Base-by-base conservation (phyloP, 2,797 vertebrate species). In the Enteromius mattozi region DNA sequence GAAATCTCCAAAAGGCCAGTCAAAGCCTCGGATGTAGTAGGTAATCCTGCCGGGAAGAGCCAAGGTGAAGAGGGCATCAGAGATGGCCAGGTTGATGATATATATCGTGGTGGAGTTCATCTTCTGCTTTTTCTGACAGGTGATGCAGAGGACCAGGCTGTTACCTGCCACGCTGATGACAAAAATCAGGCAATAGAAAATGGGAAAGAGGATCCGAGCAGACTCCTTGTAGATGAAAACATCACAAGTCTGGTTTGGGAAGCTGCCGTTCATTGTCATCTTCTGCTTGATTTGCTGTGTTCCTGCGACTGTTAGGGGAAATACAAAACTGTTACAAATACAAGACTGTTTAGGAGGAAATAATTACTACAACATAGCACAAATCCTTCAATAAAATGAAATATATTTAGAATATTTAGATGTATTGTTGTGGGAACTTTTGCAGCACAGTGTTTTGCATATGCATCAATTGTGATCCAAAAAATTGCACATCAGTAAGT, bases 1-100 rank as follows among this genome's bases (percentile, higher is more conserved):
- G 35, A 92, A 76, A 56, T 97, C 96, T 10, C 96, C 95, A 0
- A 97, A 96, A 7, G 96, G 96, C 96, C 97, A 97, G 87, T 96
- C 90, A 6, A 93, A 97, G 63, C 94, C 93, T 42, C 94, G 92
- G 37, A 94, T 83, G 40, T 96, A 96, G 86, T 96, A 97, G 33
- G 88, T 86, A 0, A 97, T 95, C 89, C 96, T 94, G 6, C 95
- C 93, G 0, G 95, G 96, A 81, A 97, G 89, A 0, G 94, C 93
- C 76, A 97, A 87, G 0, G 96, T 95, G 89, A 97, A 97, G 69
- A 97, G 93, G 65, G 94, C 90, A 3, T 97, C 96, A 0, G 96
- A 97, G n/a, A 95, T 85, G 0, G 96, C 96, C 47, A 97, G 92
- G 86, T 97, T 97, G 82, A 95, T 91, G 91, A 97, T 90, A 88